Base-by-base conservation (phyloP, 2,888 invertebrate genomes). In the Minunthozetes semirufus region DNA sequence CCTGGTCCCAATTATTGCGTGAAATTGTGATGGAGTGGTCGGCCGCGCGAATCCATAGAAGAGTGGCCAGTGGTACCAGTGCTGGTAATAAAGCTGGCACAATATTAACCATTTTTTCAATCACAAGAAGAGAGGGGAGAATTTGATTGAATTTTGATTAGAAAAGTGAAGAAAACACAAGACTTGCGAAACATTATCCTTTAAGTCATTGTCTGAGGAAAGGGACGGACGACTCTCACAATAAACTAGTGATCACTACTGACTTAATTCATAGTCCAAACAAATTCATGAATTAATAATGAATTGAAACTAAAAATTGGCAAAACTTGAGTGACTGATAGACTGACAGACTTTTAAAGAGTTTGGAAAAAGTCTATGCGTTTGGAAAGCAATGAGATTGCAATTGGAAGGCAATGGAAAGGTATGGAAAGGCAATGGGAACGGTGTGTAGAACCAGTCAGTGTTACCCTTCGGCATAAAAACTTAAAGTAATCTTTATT, bases 1-100 rank as follows among this genome's bases (percentile, higher is more conserved):
- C 79, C 17, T 75, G 76, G 66, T 79, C 78, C 75, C 78, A 78
- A 50, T 77, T 78, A 66, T 79, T 78, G 15, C 78, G 74, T 5
- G 78, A 78, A 22, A 79, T 77, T 8, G 77, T 75, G 19, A 78
- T 76, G 42, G 77, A 76, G 72, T 79, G 78, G 74, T 79, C 79
- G 68, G 79, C 77, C 38, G 78, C 78, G 22, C 78, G 77, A 13
- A 79, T 76, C 76, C 78, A 79, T 15, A 79, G 72, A 3, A 79
- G 56, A 0, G 79, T 78, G 38, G 79, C 78, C 73, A 79, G 61
- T 4, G 79, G 79, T 46, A 79, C 77, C 38, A 79, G 63, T 3
- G 78, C 78, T 38, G 79, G 79, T 56, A 78, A 63, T 15, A 77
- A 48, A 13, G 73, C 61, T 9, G 77, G 77, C 48, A 73, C 72